Percentiles rank a stretch among this genome's conserved stretches.
Conservation (phyloP, 2,888 invertebrate genomes). For the Chrysolina oricalcia region DNA sequence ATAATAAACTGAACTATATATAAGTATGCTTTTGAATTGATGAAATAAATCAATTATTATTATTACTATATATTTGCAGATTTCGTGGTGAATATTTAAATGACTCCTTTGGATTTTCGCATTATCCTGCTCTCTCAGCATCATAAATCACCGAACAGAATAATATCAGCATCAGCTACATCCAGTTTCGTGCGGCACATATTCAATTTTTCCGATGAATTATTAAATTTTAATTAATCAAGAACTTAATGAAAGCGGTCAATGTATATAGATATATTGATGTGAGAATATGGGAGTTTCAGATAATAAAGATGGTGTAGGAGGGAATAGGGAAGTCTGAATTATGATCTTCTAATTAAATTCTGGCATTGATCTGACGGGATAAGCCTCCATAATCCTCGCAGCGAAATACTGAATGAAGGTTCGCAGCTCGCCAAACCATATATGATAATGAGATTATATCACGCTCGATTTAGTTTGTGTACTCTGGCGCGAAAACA, state of each 20-base stretch:
- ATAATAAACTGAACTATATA: too few species aligned
- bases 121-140: background rate
- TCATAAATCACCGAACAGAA: background rate
- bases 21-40: too few species aligned
- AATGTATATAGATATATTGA: constrained; percentile 12
- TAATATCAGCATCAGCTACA: background rate
- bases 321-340: constrained; percentile 23
- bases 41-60: too few species aligned
- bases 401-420: constrained; percentile 22
- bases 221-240: constrained; percentile 24
- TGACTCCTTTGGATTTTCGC: background rate
- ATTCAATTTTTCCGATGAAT: constrained; percentile 18
- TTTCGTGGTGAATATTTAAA: too few species aligned
- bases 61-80: too few species aligned
- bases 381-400: constrained; percentile 18
- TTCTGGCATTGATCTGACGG: constrained; percentile 25
- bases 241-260: constrained; percentile 22
- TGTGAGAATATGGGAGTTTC: constrained; percentile 14
- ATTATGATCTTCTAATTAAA: constrained; percentile 33
- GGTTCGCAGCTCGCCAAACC: background rate
- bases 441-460: constrained; percentile 9
- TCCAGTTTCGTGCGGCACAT: background rate
- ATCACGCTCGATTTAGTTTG: background rate
- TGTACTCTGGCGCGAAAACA: background rate
- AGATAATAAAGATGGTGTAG: constrained; percentile 3